Evolutionary conservation across 2,888 invertebrate genomes (phyloP), one percentile per base, ranked within the genome.

Genomic region (Nomada hirtipes): DNA sequence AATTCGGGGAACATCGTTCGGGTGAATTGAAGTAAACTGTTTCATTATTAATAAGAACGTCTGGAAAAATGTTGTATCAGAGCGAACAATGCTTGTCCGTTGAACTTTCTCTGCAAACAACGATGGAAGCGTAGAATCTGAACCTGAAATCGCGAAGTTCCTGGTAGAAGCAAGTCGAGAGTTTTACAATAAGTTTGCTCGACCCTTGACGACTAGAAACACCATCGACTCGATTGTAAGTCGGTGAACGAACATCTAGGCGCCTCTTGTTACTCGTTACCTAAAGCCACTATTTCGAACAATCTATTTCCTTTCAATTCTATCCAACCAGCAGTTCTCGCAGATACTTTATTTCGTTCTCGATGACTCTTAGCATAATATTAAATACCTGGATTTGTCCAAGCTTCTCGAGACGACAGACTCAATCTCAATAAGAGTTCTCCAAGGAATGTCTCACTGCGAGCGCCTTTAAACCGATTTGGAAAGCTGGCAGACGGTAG

Each of bases 381-480:
- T 18, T 26, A 15, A 23, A 23, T 3, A n/a, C 13, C 11, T 23
- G 29, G 20, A 47, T 52, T 23, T 52, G 42, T 68, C 47, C 67
- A 3, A 2, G 20, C 4, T 2, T 20, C 23, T 29, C 20, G 20
- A 23, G n/a, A 10, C 59, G 42, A 61, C 55, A n/a, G 53, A 57
- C 59, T 79, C 76, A 64, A 79, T 82, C 85, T 84, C 85, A 86
- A 86, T 81, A 71, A 82, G 60, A 69, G 63, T 74, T 60, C 47
- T 69, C 60, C 65, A 0, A 72, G 76, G 71, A 55, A 57, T 52
- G 69, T 60, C 44, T 71, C 57, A 42, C 60, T 23, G 26, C 53
- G 18, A 18, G 18, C 50, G 10, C 15, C 59, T 52, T 61, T 18
- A 10, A 64, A 64, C 47, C 76, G 74, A 79, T 79, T 76, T 63